Evolutionary conservation across 1,140 invertebrate species (phyloP), one percentile per base, ranked within the genome.

Genomic region (Mya arenaria): DNA sequence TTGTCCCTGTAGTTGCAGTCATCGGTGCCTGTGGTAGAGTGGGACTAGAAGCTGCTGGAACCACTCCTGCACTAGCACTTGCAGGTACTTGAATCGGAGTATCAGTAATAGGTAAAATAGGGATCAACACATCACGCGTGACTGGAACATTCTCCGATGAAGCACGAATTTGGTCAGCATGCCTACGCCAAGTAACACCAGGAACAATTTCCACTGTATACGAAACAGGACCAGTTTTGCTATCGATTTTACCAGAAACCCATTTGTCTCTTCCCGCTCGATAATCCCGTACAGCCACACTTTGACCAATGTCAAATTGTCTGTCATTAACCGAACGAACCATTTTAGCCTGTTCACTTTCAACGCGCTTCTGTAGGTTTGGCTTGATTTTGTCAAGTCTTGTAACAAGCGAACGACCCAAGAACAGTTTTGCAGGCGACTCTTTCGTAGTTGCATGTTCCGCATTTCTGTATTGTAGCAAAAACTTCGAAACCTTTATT

Each of bases 391-490:
- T 56, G 63, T 52, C 63, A 15, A 69, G 36, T 36, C 66, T 39
- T n/a, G 17, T 52, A n/a, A 52, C 32, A n/a, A 48, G 41, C 19
- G 41, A 10, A 48, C 41, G 10, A 13, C 41, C 41, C 41, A 48
- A 13, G 41, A 48, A 48, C 10, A 48, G 41, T 13, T 52, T 30
- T 39, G 62, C 30, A 4, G 62, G 65, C 13, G 28, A 69, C n/a
- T 66, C 62, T 32, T 69, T 78, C 1, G 82, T 83, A 19, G 66
- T 71, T 1, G n/a, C 3, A 28, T 83, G 74, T 52, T 37, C 48
- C 2, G 48, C 25, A 32, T 78, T 79, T 34, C 82, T 62, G 28
- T 83, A 83, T 17, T 17, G 36, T 30, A 83, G 36, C 19, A 78
- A 34, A 30, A 83, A 72, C 10, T 74, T 77, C 6, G 69, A 36